Conservation (phyloP, 2,888 invertebrate species). For the Tanaodytes sp. region DNA sequence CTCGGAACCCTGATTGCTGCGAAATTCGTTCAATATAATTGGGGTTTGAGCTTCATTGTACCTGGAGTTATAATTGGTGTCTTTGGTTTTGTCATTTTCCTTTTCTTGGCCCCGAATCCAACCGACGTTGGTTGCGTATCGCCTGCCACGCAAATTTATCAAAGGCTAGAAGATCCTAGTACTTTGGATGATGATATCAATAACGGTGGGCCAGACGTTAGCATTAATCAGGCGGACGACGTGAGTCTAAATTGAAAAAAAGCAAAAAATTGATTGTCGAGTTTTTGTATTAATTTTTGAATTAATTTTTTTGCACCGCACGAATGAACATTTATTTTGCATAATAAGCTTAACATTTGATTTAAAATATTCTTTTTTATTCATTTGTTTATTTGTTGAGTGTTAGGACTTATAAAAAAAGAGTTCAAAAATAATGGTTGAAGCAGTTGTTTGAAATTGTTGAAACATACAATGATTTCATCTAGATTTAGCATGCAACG, state of each 20-base stretch:
- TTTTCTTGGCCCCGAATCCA: constrained; percentile 90
- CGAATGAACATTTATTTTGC: too few species aligned
- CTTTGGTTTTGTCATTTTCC: constrained; percentile 83
- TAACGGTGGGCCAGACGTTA: constrained; percentile 54
- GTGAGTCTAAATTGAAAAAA: constrained; percentile 62
- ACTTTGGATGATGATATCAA: constrained; percentile 63
- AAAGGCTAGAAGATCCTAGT: constrained; percentile 62
- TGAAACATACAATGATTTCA: constrained; percentile 25
- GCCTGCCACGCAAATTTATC: constrained; percentile 65
- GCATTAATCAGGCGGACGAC: constrained; percentile 57
- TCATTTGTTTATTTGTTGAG: too few species aligned
- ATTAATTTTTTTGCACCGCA: constrained; percentile 14
- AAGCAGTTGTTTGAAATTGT: too few species aligned
- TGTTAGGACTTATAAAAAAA: too few species aligned
- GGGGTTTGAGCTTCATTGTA: constrained; percentile 93
- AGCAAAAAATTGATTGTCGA: background rate
- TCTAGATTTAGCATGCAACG: constrained; percentile 43
- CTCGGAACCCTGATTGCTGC: constrained; percentile 92
- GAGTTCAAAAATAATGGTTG: too few species aligned
- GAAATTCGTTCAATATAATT: constrained; percentile 86
- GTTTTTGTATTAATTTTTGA: background rate
- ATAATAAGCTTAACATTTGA: too few species aligned
- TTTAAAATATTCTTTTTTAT: too few species aligned
- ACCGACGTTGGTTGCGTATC: constrained; percentile 79
- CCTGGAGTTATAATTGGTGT: constrained; percentile 88